Evolutionary conservation across 2,113 vertebrate species (phyloP).

Genomic region (Xiphias gladius): DNA sequence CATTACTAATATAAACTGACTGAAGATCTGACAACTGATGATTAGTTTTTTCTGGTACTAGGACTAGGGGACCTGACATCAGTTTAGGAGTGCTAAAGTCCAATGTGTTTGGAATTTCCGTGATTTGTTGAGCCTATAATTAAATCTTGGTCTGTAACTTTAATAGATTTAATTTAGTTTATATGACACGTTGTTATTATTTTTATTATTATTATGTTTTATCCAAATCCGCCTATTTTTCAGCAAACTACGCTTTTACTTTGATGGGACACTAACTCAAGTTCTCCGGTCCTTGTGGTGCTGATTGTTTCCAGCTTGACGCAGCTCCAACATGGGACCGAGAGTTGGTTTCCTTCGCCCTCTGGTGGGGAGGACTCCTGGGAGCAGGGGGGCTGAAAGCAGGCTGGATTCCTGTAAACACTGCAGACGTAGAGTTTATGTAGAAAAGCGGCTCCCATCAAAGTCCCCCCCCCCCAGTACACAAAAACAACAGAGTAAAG

Average conservation of each 20-base stretch:
- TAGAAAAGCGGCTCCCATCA: background rate
- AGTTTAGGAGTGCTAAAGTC: no score
- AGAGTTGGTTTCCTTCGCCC: conserved; percentile 53
- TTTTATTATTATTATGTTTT: no score
- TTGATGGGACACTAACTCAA: background rate
- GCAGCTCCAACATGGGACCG: background rate
- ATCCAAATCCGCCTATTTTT: no score
- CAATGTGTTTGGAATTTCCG: background rate
- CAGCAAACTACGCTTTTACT: conserved; percentile 17
- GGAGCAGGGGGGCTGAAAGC: conserved; percentile 23
- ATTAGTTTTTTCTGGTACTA: no score
- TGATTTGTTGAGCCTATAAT: background rate
- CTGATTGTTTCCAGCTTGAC: background rate
- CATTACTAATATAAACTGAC: no score
- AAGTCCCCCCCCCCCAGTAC: no score
- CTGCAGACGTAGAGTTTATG: background rate
- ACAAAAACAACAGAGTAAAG: background rate
- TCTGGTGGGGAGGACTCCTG: conserved; percentile 58
- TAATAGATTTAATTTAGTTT: background rate
- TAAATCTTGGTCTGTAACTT: background rate
- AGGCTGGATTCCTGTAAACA: conserved; percentile 29
- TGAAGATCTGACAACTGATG: no score
- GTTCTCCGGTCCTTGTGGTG: accelerated
- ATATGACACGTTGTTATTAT: background rate
- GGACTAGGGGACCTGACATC: no score